These are phyloP conservation scores for Bradypodion ventrale DNA, from an alignment of 2,797 vertebrate species.

Conservation along the genomic window DNA sequence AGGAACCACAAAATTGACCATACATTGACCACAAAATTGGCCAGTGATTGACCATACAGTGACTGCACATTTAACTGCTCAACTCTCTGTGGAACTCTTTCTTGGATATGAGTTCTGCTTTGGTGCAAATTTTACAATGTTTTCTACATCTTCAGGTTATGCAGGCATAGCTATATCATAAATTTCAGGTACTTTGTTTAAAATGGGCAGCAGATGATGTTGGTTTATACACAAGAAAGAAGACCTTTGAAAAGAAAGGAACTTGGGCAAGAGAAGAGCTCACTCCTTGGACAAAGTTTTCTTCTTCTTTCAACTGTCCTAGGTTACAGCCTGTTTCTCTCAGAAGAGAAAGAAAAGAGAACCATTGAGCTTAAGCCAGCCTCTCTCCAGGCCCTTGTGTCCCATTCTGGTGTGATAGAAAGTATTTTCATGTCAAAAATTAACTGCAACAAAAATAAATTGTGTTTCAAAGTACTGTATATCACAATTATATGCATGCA, in stretches of 20 bases:
- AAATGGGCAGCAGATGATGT: background rate
- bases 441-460: constrained; percentile 28
- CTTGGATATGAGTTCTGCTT: no score
- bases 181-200: no score
- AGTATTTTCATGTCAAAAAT: background rate
- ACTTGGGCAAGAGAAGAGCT: no score
- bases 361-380: background rate
- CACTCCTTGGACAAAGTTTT: background rate
- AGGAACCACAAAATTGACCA: no score
- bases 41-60: no score
- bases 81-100: no score
- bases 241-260: background rate
- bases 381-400: background rate
- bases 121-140: no score
- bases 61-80: no score
- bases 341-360: background rate
- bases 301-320: background rate
- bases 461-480: constrained; percentile 16
- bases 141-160: no score
- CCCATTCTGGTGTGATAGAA: background rate
- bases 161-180: no score
- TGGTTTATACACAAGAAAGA: background rate
- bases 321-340: background rate
- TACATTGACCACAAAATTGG: no score
- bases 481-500: constrained; percentile 10